phyloP scores from a whole-genome alignment of 2,888 invertebrate genomes.

The Smittia aterrima region DNA sequence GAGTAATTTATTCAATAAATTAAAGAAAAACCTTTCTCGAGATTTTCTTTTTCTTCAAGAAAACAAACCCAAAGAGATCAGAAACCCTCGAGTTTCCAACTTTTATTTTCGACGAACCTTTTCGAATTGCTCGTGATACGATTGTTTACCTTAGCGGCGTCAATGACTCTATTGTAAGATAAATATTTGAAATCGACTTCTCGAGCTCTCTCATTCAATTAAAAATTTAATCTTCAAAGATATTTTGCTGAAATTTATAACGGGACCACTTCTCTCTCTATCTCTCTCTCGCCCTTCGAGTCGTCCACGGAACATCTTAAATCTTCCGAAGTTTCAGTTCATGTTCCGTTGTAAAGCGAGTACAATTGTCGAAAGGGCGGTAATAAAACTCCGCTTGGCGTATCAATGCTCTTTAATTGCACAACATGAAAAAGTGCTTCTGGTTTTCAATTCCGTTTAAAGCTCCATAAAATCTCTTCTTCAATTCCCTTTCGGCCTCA shows the following conservation, averaged over 20 bases:
- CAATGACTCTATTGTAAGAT: neutral
- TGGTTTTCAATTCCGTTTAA: neutral
- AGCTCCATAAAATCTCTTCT: neutral
- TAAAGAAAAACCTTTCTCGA: neutral
- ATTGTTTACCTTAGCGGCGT: neutral
- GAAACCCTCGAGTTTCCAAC: neutral
- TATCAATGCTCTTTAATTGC: no score
- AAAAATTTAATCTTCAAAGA: neutral
- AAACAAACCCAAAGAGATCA: neutral
- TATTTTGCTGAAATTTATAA: neutral
- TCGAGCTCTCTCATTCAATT: neutral
- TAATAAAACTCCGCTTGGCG: no score
- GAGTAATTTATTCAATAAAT: constrained; percentile 26
- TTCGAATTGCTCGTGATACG: neutral
- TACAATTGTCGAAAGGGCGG: no score
- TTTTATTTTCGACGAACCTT: neutral
- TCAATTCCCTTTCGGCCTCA: neutral
- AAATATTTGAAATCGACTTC: neutral
- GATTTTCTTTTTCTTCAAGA: neutral
- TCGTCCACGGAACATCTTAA: no score
- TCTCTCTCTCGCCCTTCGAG: no score
- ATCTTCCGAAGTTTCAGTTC: no score
- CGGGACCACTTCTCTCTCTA: neutral
- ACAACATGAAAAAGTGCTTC: neutral
- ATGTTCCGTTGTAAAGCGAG: no score